Conservation (phyloP, 1,140 invertebrate species). For the honey bee (Apis mellifera) region Amel_HAv3.1 CM009936.2:12565001-12565500, state of each 20-base stretch:
- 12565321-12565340: constrained; percentile 23
- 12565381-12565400: constrained; percentile 28
- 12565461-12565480: constrained; percentile 33
- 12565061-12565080: no score
- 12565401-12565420: constrained; percentile 12
- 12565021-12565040: no score
- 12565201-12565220: not conserved
- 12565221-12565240: not conserved
- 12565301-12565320: constrained; percentile 5
- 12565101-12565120: no score
- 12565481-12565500: not conserved
- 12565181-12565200: no score
- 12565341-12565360: constrained; percentile 36
- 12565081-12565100: no score
- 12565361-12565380: constrained; percentile 43
- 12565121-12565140: no score
- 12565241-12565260: not conserved
- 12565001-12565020: no score
- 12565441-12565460: constrained; percentile 1
- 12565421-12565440: constrained; percentile 28
- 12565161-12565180: no score
- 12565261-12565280: not conserved
- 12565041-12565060: no score
- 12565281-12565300: not conserved
- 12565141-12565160: no score